A percentile compares a stretch with the other conserved stretches of the same genome.
Evolutionary conservation across 1,140 invertebrate genomes (phyloP).

Genomic region (Calliopsis andreniformis): DNA sequence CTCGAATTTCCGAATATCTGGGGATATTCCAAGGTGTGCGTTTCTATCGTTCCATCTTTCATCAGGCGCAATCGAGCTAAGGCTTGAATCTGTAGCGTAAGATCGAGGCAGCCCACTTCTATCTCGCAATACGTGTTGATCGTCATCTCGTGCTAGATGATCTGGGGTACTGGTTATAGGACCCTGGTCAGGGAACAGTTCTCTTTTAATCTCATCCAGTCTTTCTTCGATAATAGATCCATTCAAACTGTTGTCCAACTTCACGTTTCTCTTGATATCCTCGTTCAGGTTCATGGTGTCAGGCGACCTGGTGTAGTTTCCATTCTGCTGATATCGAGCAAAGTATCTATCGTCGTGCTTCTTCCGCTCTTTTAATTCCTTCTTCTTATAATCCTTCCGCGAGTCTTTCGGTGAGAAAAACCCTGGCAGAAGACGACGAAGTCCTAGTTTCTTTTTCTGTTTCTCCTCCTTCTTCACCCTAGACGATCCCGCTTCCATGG

Average conservation of each 20-base stretch:
- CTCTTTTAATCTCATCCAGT: slow-evolving; percentile 75
- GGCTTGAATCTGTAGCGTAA: slow-evolving; percentile 68
- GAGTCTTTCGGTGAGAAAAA: slow-evolving; percentile 78
- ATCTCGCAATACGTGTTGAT: slow-evolving; percentile 37
- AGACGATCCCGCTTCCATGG: slow-evolving; percentile 70
- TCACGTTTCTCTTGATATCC: slow-evolving; percentile 77
- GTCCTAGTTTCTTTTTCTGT: slow-evolving; percentile 73
- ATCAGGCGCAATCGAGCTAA: slow-evolving; percentile 70
- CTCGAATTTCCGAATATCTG: slow-evolving; percentile 51
- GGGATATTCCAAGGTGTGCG: slow-evolving; percentile 57
- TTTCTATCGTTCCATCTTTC: slow-evolving; percentile 73
- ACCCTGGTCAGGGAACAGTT: slow-evolving; percentile 72
- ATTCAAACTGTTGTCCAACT: slow-evolving; percentile 74
- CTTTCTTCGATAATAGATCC: slow-evolving; percentile 74
- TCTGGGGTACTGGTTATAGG: slow-evolving; percentile 75
- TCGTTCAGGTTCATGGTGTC: slow-evolving; percentile 78
- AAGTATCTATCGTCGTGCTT: slow-evolving; percentile 74
- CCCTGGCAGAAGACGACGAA: slow-evolving; percentile 72
- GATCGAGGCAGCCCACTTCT: slow-evolving; percentile 53
- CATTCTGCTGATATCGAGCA: slow-evolving; percentile 76
- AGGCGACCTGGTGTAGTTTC: slow-evolving; percentile 76
- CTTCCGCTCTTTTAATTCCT: slow-evolving; percentile 72
- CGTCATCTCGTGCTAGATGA: slow-evolving; percentile 68
- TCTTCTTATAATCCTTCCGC: slow-evolving; percentile 73
- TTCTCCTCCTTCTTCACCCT: slow-evolving; percentile 74